Evolutionary conservation across 2,797 vertebrate genomes (phyloP).

Genomic region (Propithecus perrieri): DNA sequence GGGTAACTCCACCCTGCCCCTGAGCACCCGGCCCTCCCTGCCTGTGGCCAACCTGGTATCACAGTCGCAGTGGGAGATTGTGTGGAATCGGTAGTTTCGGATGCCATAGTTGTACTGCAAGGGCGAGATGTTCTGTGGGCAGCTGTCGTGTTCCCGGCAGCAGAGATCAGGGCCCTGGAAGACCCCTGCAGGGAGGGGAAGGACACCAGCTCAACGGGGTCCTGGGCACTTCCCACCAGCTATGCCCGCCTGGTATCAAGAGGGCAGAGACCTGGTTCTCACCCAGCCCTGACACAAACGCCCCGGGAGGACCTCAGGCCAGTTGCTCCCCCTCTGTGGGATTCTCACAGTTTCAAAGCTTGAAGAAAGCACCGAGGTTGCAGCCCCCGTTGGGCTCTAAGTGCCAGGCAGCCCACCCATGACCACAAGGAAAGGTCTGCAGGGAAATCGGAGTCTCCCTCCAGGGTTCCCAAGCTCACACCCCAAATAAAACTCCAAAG

Average conservation of each 20-base stretch:
- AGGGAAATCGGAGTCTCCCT: background rate
- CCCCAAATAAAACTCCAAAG: background rate
- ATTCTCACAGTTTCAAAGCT: background rate
- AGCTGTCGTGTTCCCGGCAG: conserved; percentile 93
- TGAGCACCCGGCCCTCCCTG: background rate
- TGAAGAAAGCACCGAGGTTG: background rate
- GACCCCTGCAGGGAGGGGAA: conserved; percentile 72
- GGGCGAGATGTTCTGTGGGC: conserved; percentile 88
- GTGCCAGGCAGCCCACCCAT: background rate
- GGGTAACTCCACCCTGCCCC: background rate
- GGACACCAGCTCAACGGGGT: background rate
- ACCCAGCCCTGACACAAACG: background rate
- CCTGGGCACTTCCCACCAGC: background rate
- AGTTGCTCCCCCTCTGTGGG: background rate
- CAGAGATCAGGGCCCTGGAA: conserved; percentile 90
- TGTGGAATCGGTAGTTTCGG: conserved; percentile 93
- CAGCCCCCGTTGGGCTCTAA: background rate
- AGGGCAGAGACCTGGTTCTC: background rate
- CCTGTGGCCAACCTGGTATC: conserved; percentile 83
- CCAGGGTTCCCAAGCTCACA: background rate
- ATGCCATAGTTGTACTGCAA: conserved; percentile 90
- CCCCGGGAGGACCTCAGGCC: background rate
- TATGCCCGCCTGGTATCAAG: background rate
- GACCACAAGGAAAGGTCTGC: background rate
- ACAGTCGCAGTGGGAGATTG: conserved; percentile 94